A percentile compares a stretch with the other conserved stretches of the same genome.
phyloP scores from a whole-genome alignment of 37 sponge, comb jelly and placozoan genomes.

The Haliclona indistincta region DNA sequence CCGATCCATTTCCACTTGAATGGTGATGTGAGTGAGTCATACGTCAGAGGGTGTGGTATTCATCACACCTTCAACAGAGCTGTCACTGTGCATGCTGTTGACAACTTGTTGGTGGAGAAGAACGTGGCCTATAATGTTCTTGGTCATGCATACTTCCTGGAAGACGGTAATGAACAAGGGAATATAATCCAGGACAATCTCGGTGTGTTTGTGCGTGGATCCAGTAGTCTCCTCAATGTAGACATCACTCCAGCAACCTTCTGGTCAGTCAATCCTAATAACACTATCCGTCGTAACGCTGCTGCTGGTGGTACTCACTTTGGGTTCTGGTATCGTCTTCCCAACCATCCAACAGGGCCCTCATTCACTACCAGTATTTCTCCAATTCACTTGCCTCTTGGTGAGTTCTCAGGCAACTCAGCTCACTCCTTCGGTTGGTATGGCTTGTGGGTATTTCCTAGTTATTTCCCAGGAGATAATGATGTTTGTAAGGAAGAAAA shows the following conservation, averaged over 20 bases:
- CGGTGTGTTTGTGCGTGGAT: slow-evolving; percentile 83
- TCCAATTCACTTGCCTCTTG: slow-evolving; percentile 69
- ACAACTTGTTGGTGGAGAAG: slow-evolving; percentile 90
- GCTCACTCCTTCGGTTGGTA: slow-evolving; percentile 98
- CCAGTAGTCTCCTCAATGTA: slow-evolving; percentile 91
- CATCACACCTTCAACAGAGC: slow-evolving; percentile 97
- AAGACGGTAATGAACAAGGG: slow-evolving; percentile 86
- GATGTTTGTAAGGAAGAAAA: slow-evolving; percentile 56
- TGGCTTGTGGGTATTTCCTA: slow-evolving; percentile 91
- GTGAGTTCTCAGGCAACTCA: slow-evolving; percentile 80
- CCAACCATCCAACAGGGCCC: slow-evolving; percentile 87
- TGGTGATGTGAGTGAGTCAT: slow-evolving; percentile 87
- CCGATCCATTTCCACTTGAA: slow-evolving; percentile 97
- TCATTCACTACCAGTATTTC: slow-evolving; percentile 67
- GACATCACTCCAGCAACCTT: slow-evolving; percentile 96
- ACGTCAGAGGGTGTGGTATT: slow-evolving; percentile 94
- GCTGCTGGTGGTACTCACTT: slow-evolving; percentile 97
- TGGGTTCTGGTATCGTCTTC: slow-evolving; percentile 95
- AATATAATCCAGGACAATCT: slow-evolving; percentile 92
- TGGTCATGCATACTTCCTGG: slow-evolving; percentile 93
- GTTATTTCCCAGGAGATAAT: slow-evolving; percentile 62
- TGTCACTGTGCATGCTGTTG: slow-evolving; percentile 92
- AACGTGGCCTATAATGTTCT: slow-evolving; percentile 92
- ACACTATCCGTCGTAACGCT: slow-evolving; percentile 84
- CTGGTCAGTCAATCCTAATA: slow-evolving; percentile 93